Evolutionary conservation across 2,797 vertebrate species (phyloP).

Genomic region (Sorex maritimensis): DNA sequence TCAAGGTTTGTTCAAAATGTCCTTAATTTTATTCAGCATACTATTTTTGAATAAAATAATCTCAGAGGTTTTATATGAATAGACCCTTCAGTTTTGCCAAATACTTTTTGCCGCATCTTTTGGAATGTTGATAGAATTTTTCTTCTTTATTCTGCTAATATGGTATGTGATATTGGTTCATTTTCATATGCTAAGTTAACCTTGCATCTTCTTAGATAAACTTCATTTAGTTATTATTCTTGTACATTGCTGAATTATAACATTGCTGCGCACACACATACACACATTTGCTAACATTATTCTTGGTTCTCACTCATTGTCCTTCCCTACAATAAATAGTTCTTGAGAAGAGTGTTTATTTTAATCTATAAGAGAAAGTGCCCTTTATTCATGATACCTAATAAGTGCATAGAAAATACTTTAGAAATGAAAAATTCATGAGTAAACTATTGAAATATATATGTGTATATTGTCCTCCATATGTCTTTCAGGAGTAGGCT

Average conservation of each 20-base stretch:
- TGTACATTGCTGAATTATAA: no score
- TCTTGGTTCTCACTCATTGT: background rate
- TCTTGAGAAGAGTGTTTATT: slow-evolving; percentile 33
- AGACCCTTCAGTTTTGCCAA: slow-evolving; percentile 11
- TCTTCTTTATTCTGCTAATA: background rate
- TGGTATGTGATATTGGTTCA: background rate
- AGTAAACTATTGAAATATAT: slow-evolving; percentile 12
- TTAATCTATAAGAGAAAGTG: background rate
- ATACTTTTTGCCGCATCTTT: background rate
- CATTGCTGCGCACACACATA: no score
- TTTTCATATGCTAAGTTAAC: slow-evolving; percentile 30
- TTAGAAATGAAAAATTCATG: slow-evolving; percentile 3
- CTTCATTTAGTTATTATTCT: no score
- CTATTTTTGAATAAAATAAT: background rate
- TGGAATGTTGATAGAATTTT: background rate
- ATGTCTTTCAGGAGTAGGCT: slow-evolving; percentile 14
- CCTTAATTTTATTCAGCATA: background rate
- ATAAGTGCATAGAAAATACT: background rate
- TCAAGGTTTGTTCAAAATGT: background rate
- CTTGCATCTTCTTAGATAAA: background rate
- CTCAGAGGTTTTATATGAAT: background rate
- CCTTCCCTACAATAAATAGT: background rate
- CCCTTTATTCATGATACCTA: background rate
- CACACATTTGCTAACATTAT: no score
- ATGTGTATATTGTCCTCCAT: background rate